Evolutionary conservation across 1,140 invertebrate species (phyloP).

Genomic region (Yoshiicerus persimilis): DNA sequence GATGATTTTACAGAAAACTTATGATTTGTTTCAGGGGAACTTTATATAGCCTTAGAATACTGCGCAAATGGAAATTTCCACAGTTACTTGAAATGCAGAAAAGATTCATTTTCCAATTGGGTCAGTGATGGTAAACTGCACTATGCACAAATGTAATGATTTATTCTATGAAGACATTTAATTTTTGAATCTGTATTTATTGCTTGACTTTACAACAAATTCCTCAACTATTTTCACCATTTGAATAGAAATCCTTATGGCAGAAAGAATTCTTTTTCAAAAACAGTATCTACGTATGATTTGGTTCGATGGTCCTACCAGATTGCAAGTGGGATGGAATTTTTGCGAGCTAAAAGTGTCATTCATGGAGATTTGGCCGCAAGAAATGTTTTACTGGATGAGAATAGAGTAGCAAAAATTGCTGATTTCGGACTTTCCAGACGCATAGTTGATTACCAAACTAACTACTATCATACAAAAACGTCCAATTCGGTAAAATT

Average conservation of each 20-base stretch:
- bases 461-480: constrained; percentile 32
- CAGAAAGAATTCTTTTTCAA: background rate
- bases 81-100: constrained; percentile 25
- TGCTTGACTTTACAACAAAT: background rate
- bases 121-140: background rate
- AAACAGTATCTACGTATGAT: constrained; percentile 22
- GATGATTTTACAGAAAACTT: background rate
- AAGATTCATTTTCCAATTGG: constrained; percentile 6
- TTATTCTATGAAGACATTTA: background rate
- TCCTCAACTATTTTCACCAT: background rate
- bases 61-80: constrained; percentile 35
- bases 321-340: constrained; percentile 37
- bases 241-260: background rate
- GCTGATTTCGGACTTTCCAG: constrained; percentile 28
- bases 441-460: background rate
- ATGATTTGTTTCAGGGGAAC: constrained; percentile 27
- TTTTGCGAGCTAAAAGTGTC: constrained; percentile 8
- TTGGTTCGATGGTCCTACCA: constrained; percentile 27
- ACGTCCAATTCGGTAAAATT: background rate
- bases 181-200: background rate
- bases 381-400: constrained; percentile 36
- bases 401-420: constrained; percentile 26
- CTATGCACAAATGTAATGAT: background rate
- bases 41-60: constrained; percentile 25
- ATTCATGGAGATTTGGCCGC: constrained; percentile 38